Base-by-base conservation (phyloP, 1,140 invertebrate genomes). In the Philopotamus ludificatus region DNA sequence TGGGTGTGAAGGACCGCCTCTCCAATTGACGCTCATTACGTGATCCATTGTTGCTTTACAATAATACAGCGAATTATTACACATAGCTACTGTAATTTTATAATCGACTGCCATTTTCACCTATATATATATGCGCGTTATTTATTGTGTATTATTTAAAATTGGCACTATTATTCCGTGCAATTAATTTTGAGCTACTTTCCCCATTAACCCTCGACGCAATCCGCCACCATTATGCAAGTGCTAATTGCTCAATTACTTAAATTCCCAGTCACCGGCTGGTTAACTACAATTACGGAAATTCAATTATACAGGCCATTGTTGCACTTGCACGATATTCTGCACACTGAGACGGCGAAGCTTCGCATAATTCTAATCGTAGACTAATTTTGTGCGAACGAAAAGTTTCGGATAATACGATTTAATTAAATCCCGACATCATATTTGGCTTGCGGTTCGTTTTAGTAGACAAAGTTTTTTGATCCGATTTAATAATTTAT, bases 291-390 rank as follows among this genome's bases (percentile, higher is more conserved):
- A 49, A 69, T 69, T 63, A 63, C 67, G 63, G 63, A 65, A 69
- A 69, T 69, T 69, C 67, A 69, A 69, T 69, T 69, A 69, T 47
- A 65, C 41, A 41, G 42, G 12, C 67, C 63, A 69, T 69, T 69
- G 67, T 69, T 66, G 22, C 59, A 53, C 9, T 3, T 9, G 15
- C 49, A 25, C 16, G 44, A 15, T 47, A 47, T 47, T 47, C 44
- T 20, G 44, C 44, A n/a, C 44, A 47, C 18, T 47, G 44, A 9
- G 4, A 7, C 18, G 4, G 10, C 4, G 44, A 16, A 9, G 18
- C 18, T 47, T 16, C 44, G 18, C 44, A 47, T 47, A 47, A 47
- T 47, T 47, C n/a, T n/a, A n/a, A n/a, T n/a, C n/a, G n/a, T n/a
- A n/a, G n/a, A n/a, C n/a, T n/a, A n/a, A n/a, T n/a, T n/a, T n/a